These are phyloP conservation scores for Augiades crinisus DNA, from an alignment of 2,888 invertebrate genomes.

Conservation along the genomic window DNA sequence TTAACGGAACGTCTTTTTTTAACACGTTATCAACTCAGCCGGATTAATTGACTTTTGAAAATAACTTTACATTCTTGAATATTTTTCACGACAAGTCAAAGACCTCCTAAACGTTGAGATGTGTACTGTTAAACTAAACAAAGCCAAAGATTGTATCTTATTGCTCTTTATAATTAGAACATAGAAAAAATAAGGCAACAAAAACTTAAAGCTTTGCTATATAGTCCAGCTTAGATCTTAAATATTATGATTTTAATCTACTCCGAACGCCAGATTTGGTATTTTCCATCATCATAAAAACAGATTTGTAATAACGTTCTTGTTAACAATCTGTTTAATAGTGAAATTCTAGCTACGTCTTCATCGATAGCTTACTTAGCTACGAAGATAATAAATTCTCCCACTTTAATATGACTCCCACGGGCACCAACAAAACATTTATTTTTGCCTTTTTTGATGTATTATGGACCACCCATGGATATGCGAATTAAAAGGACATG, in stretches of 20 bases:
- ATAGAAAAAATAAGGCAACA: slow-evolving; percentile 2
- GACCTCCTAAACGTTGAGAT: slow-evolving; percentile 1
- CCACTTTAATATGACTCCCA: too few species aligned
- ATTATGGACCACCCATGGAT: too few species aligned
- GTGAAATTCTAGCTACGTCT: too few species aligned
- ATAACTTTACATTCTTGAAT: neutral
- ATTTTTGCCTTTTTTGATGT: too few species aligned
- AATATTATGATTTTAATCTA: neutral
- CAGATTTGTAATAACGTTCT: neutral
- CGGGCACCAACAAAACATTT: too few species aligned
- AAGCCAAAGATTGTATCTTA: neutral
- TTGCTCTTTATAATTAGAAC: neutral
- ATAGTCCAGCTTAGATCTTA: neutral
- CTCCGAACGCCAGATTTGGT: neutral
- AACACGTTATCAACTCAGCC: neutral
- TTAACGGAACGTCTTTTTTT: neutral
- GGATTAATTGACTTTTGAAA: neutral
- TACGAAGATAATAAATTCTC: too few species aligned
- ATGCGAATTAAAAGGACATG: too few species aligned
- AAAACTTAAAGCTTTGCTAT: neutral
- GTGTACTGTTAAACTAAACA: neutral
- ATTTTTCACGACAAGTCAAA: neutral
- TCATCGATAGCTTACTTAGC: too few species aligned
- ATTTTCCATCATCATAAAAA: neutral
- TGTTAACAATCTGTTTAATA: neutral